Evolutionary conservation across 2,797 vertebrate genomes (phyloP), one percentile per base, ranked within the genome.

Genomic region (Glyptemys insculpta): DNA sequence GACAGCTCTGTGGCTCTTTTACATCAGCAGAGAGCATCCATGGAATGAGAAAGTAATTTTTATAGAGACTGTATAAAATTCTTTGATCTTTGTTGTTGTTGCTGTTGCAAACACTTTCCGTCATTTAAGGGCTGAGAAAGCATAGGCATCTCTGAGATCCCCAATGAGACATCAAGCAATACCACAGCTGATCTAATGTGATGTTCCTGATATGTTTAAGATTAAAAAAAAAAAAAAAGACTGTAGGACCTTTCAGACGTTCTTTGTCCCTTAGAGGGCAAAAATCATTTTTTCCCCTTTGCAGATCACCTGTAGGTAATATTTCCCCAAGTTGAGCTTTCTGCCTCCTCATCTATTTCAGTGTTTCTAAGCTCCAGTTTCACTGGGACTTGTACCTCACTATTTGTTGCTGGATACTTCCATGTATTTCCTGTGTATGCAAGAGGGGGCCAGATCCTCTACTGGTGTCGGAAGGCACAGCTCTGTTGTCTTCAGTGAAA

Each of bases 151-250:
- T 29, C 31, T 8, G 14, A 50, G 76, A n/a, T 34, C 31, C 11
- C 34, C 34, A 31, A 4, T 5, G 49, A 57, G 74, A 68, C 0
- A 12, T 83, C 27, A 16, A 14, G 37, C 44, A 52, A 19, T 0
- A 7, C 6, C 4, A 7, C 6, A 31, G 52, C 79, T 53, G 31
- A 82, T 79, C 47, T 44, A 15, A 16, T 56, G 0, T 27, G 56
- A 12, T 23, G 44, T 23, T 59, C 56, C 0, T 0, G 65, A 3
- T 37, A 16, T 3, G 7, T 19, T 79, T 56, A 29, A 0, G 1
- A 14, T n/a, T n/a, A 15, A 34, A 34, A 34, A n/a, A 31, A 34
- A 62, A 31, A 91, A n/a, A 11, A 85, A 50, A 83, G 65, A 54
- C 1, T 25, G 4, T 23, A 68, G 7, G 0, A 6, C n/a, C 62